Evolutionary conservation across 2,797 vertebrate species (phyloP).

Genomic region (Mus caroli): DNA sequence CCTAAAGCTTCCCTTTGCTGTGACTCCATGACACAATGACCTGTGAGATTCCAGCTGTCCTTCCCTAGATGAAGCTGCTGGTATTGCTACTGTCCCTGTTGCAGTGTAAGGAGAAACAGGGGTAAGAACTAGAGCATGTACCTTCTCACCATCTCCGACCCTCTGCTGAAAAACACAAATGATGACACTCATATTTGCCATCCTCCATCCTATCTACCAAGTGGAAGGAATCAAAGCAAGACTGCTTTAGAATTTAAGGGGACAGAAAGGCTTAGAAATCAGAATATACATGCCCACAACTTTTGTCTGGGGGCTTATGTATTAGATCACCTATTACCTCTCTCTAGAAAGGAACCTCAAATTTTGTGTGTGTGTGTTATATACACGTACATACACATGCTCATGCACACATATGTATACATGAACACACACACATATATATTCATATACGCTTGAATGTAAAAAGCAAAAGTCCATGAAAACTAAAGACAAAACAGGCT

Average conservation of each 20-base stretch:
- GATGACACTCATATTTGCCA: not conserved
- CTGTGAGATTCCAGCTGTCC: not conserved
- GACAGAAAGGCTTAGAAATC: not conserved
- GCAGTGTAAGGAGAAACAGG: not conserved
- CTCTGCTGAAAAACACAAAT: not conserved
- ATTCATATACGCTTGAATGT: not conserved
- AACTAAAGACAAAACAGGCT: not conserved
- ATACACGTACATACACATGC: not conserved
- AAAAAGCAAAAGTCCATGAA: not conserved
- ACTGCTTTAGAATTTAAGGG: not conserved
- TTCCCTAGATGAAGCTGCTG: not conserved
- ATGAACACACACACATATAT: not conserved
- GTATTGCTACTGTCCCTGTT: not conserved
- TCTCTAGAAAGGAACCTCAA: not conserved
- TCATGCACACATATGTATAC: too few species aligned
- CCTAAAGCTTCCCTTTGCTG: not conserved
- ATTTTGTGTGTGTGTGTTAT: too few species aligned
- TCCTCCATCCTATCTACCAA: not conserved
- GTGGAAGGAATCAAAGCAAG: not conserved
- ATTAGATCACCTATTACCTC: not conserved
- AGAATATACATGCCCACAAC: rapidly evolving
- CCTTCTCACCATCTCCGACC: not conserved
- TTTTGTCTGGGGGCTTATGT: not conserved
- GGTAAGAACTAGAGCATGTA: rapidly evolving
- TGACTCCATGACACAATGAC: not conserved